Base-by-base conservation (phyloP, 1,140 invertebrate genomes). In the Polyergus mexicanus region DNA sequence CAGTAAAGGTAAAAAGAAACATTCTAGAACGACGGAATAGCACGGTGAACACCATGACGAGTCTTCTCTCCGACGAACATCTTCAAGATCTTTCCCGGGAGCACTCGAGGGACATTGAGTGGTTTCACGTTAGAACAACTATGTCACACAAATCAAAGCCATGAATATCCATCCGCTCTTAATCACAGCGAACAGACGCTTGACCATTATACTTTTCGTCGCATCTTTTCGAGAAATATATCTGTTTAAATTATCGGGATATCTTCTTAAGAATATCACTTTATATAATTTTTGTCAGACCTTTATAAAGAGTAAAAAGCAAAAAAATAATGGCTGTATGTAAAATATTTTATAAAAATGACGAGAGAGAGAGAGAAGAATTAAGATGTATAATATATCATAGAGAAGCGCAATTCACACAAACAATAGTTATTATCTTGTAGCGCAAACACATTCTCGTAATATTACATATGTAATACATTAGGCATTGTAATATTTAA, bases 101-200 rank as follows among this genome's bases (percentile, higher is more conserved):
- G 60, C 7, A 65, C 83, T 86, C 80, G 8, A 85, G 84, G 51
- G 75, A 84, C 80, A 62, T 84, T 41, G 80, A 86, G 78, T 65
- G 66, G 66, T 62, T 32, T 19, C 62, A 47, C 58, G 81, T 66
- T 84, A 41, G 72, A 87, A 85, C 81, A 87, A 87, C 83, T 62
- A 76, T 51, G 44, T 78, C 74, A 74, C 80, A 68, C 85, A 83
- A 86, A 86, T 88, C 87, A 83, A 77, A 84, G 65, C 63, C 63
- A 44, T 58, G 75, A 83, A 80, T 81, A 88, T 66, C 77, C 66
- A 58, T 66, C 77, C 66, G 44, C 75, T 77, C 77, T 28, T 6
- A 38, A 58, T 38, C 22, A 8, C n/a, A 47, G 47, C 22, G 25
- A 47, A 35, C 32, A 56, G 22, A 3, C 38, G 54, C 25, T 72